Conservation (phyloP, 2,888 invertebrate genomes). For the Asteroscopus sphinx region DNA sequence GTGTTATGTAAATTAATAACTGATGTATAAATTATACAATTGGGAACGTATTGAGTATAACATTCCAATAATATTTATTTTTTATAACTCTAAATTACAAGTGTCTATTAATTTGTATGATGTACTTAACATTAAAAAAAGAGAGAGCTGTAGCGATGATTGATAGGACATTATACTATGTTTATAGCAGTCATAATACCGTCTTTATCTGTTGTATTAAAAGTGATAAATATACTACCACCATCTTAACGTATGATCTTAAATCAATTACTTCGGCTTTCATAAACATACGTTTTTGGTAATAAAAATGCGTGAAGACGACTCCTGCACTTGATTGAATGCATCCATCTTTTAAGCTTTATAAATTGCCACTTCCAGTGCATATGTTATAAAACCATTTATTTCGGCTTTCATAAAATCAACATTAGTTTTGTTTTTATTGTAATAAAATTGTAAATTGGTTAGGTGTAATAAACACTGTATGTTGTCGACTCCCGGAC, state of each 20-base stretch:
- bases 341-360: background rate
- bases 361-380: background rate
- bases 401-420: conserved; percentile 18
- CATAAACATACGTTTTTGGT: conserved; percentile 11
- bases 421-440: conserved; percentile 7
- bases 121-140: conserved; percentile 42
- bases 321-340: conserved; percentile 4
- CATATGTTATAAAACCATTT: conserved; percentile 13
- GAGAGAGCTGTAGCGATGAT: conserved; percentile 48
- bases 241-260: conserved; percentile 15
- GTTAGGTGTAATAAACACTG: background rate
- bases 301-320: background rate
- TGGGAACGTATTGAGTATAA: background rate
- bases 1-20: conserved; percentile 5
- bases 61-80: conserved; percentile 18
- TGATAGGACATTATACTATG: conserved; percentile 34
- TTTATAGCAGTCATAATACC: conserved; percentile 41
- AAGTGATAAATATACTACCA: conserved; percentile 40
- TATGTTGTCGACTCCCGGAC: conserved; percentile 11
- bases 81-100: conserved; percentile 28
- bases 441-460: background rate
- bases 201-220: conserved; percentile 39
- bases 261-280: conserved; percentile 25
- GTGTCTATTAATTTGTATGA: conserved; percentile 28
- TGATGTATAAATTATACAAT: conserved; percentile 10